Conservation (phyloP, 1,140 invertebrate genomes). For the Chironomus tepperi region DNA sequence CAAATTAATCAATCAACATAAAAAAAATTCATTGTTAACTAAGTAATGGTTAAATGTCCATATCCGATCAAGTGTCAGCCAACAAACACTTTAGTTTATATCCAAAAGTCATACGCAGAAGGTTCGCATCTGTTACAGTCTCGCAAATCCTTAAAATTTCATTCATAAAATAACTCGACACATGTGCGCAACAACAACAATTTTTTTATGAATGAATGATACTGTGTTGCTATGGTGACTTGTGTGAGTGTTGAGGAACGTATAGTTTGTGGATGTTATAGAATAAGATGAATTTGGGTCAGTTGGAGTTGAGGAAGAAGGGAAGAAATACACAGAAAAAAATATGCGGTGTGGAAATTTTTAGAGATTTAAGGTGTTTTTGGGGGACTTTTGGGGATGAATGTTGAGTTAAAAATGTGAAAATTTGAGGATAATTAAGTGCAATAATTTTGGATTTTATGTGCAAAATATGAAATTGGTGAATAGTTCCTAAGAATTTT, state of each 20-base stretch:
- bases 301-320: slow-evolving; percentile 4
- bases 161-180: neutral
- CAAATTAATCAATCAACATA: too few relatives aligned
- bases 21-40: too few relatives aligned
- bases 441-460: neutral
- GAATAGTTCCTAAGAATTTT: too few relatives aligned
- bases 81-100: neutral
- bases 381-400: neutral
- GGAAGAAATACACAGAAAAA: neutral
- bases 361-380: neutral
- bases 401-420: neutral
- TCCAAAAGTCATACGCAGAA: neutral
- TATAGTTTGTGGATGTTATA: neutral
- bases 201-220: neutral
- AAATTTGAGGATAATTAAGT: neutral
- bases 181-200: neutral
- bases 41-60: too few relatives aligned
- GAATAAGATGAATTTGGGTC: neutral
- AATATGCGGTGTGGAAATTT: neutral
- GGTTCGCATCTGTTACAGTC: neutral
- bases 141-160: neutral
- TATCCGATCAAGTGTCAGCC: neutral
- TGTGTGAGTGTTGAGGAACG: slow-evolving; percentile 6
- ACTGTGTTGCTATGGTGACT: neutral
- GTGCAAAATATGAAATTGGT: too few relatives aligned